These are phyloP conservation scores for Dromaius novaehollandiae DNA, from an alignment of 2,113 vertebrate genomes.

Conservation along the genomic window DNA sequence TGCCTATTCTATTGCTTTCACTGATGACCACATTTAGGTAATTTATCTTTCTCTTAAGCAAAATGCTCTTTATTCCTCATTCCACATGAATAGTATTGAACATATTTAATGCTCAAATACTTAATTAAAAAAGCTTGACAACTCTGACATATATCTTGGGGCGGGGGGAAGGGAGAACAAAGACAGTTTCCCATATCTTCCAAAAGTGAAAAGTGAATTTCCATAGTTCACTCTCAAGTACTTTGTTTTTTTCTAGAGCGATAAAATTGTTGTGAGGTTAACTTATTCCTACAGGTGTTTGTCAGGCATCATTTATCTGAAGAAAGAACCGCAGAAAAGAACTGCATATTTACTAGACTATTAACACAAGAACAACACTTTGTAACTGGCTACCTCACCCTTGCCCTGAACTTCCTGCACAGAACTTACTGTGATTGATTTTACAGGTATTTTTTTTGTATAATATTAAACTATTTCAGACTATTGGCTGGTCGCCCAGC, in stretches of 20 bases:
- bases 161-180: neutral
- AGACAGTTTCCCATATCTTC: neutral
- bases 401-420: neutral
- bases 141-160: neutral
- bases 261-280: neutral
- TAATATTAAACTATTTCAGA: constrained; percentile 1
- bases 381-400: neutral
- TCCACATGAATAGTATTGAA: neutral
- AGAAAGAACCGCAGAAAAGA: neutral
- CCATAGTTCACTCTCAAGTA: neutral
- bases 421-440: constrained; percentile 28
- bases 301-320: neutral
- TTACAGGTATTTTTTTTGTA: constrained; percentile 40
- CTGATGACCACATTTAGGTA: neutral
- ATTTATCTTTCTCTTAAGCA: neutral
- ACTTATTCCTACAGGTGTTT: neutral
- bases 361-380: neutral
- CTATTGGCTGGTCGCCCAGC: neutral
- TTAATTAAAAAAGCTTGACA: neutral
- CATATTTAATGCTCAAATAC: neutral
- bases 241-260: neutral
- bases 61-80: neutral
- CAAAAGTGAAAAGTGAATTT: constrained; percentile 4
- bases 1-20: neutral
- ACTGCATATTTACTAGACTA: neutral